These are phyloP conservation scores for Sander vitreus DNA, from an alignment of 2,113 vertebrate species.

Conservation along the genomic window DNA sequence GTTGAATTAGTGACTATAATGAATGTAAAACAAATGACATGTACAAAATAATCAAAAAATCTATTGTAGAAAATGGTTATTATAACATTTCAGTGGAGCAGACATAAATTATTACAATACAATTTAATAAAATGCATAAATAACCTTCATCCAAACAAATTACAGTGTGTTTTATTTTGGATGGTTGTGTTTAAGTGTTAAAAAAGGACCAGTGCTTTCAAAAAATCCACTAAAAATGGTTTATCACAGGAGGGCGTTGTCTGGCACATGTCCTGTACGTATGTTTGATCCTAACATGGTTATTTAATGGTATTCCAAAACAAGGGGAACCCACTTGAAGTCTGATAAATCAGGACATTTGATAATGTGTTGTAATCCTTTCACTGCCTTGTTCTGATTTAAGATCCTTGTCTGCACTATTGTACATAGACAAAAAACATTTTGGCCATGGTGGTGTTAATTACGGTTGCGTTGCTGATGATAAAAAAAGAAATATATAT, in stretches of 20 bases:
- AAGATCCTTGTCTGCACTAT: slow-evolving; percentile 81
- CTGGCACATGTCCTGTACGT: slow-evolving; percentile 32
- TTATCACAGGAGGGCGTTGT: background rate
- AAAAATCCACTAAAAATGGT: background rate
- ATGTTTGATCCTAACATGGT: slow-evolving; percentile 13
- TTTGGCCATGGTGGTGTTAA: slow-evolving; percentile 74
- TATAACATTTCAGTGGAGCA: background rate
- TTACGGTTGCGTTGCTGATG: slow-evolving; percentile 63
- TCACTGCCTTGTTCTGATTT: slow-evolving; percentile 74
- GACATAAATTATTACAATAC: background rate
- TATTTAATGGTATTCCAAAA: slow-evolving; percentile 39
- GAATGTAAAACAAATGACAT: slow-evolving; percentile 51
- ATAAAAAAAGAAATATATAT: slow-evolving; percentile 22
- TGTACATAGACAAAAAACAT: slow-evolving; percentile 77
- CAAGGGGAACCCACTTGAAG: slow-evolving; percentile 55
- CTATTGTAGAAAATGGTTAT: background rate
- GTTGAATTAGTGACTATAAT: slow-evolving; percentile 38
- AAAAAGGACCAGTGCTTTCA: slow-evolving; percentile 7
- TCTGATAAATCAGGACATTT: slow-evolving; percentile 53
- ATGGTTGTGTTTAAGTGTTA: slow-evolving; percentile 8
- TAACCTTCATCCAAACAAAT: slow-evolving; percentile 10
- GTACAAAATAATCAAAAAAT: background rate
- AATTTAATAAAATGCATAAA: slow-evolving; percentile 1
- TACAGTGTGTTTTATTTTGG: slow-evolving; percentile 4
- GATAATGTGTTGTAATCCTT: slow-evolving; percentile 59